Evolutionary conservation across 1,140 invertebrate species (phyloP), one percentile per base, ranked within the genome.

Genomic region (Chironomus tepperi): DNA sequence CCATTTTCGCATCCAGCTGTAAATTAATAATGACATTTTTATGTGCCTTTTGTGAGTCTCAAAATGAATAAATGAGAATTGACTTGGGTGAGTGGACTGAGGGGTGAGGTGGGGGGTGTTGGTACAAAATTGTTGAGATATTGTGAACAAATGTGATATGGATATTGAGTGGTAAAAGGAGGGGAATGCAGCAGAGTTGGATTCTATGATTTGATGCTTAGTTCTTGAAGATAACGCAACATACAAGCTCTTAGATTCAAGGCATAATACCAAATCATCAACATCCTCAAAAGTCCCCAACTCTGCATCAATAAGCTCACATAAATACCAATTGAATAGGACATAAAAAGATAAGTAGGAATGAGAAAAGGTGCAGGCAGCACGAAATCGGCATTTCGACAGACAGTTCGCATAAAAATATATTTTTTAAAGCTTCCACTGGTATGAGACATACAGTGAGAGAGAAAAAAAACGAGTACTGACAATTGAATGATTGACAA

Each of bases 1-100:
- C 91, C 92, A 79, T 93, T 94, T 75, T 95, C 92, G 83, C 97
- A 99, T 74, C 96, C 96, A 83, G 96, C 97, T 98, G 83, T 65
- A 79, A 70, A 70, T 70, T 70, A 70, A 70, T 21, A 70, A 70
- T 70, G 65, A 70, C 65, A 18, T 19, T 19, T 70, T 70, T 70
- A 57, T 57, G 47, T 57, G 47, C 47, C 43, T 57, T 57, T 57
- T 57, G 47, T 57, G 47, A 9, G 47, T 34, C 24, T 34, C 24
- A 2, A 34, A 34, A 34, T 57, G 47, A 57, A 57, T 47, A 1
- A 47, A 47, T 15, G 47, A 57, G n/a, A 57, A 57, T 5, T 34
- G 24, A 34, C 24, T 34, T 1, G 24, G 24, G 24, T 34, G 24
- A 5, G 24, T 34, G 24, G 24, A 34, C 5, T 34, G 24, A 5